A percentile compares a stretch with the other conserved stretches of the same genome.
These are phyloP conservation scores for Parasteatoda tepidariorum DNA, from an alignment of 1,140 invertebrate species.

Conservation along the genomic window DNA sequence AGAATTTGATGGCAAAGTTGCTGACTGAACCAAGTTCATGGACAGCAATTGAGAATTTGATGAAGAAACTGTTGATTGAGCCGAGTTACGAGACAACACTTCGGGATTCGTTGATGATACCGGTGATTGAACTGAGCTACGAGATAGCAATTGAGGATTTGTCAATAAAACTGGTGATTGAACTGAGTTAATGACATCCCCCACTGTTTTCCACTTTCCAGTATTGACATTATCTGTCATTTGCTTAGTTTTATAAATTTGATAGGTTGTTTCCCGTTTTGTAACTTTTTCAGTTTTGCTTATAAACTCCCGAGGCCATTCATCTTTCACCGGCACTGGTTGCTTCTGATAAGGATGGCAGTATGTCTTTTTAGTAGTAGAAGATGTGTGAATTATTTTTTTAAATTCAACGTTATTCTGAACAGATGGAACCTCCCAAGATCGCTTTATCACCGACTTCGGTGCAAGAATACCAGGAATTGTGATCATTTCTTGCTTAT, in stretches of 20 bases:
- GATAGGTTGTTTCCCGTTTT: background rate
- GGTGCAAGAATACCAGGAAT: background rate
- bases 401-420: background rate
- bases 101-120: background rate
- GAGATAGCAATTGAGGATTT: background rate
- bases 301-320: background rate
- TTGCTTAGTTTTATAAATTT: background rate
- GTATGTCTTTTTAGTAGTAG: background rate
- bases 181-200: background rate
- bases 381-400: background rate
- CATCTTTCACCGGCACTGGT: background rate
- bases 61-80: background rate
- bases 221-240: background rate
- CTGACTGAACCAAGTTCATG: too few species aligned
- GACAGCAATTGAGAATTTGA: too few species aligned
- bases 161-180: background rate
- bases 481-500: background rate
- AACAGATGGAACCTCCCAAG: background rate
- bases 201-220: background rate
- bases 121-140: background rate
- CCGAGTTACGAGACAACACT: background rate
- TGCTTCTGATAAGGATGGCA: background rate
- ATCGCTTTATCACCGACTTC: background rate
- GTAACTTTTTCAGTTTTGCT: background rate
- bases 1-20: too few species aligned